A percentile compares a stretch with the other conserved stretches of the same genome.
Evolutionary conservation across 2,888 invertebrate species (phyloP).

Genomic region (Epinotia demarniana): DNA sequence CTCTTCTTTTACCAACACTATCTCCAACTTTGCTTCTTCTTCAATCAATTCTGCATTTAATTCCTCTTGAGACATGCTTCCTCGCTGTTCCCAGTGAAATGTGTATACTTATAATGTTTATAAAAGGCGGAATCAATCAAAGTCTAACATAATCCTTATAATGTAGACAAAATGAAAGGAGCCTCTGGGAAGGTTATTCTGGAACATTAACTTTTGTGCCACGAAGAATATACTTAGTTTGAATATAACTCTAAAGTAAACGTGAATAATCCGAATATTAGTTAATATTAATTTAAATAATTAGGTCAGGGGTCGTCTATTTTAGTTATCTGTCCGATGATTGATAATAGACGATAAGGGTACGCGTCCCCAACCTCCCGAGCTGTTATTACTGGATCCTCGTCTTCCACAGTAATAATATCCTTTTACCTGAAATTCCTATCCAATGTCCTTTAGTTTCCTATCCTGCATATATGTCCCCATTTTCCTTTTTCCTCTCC

Average conservation of each 20-base stretch:
- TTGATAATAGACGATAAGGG: too few relatives aligned
- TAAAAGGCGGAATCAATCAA: neutral
- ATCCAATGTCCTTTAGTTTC: too few relatives aligned
- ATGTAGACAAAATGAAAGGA: neutral
- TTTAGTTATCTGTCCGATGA: too few relatives aligned
- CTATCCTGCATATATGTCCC: too few relatives aligned
- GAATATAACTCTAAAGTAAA: neutral
- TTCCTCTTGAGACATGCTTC: neutral
- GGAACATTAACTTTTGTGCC: neutral
- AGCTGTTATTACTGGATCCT: too few relatives aligned
- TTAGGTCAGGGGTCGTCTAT: too few relatives aligned
- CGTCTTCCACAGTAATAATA: too few relatives aligned
- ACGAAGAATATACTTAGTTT: neutral
- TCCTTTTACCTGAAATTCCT: too few relatives aligned
- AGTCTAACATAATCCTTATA: neutral
- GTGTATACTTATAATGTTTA: neutral
- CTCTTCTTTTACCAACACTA: constrained; percentile 10
- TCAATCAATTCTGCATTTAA: neutral
- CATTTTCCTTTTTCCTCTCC: too few relatives aligned
- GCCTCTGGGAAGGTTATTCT: neutral
- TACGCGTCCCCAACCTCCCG: too few relatives aligned
- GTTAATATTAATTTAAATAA: too few relatives aligned
- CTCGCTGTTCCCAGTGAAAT: neutral
- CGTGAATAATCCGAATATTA: too few relatives aligned
- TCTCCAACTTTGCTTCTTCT: neutral